Evolutionary conservation across 1,140 invertebrate genomes (phyloP), one percentile per base, ranked within the genome.

Genomic region (Rhopalosiphum padi): DNA sequence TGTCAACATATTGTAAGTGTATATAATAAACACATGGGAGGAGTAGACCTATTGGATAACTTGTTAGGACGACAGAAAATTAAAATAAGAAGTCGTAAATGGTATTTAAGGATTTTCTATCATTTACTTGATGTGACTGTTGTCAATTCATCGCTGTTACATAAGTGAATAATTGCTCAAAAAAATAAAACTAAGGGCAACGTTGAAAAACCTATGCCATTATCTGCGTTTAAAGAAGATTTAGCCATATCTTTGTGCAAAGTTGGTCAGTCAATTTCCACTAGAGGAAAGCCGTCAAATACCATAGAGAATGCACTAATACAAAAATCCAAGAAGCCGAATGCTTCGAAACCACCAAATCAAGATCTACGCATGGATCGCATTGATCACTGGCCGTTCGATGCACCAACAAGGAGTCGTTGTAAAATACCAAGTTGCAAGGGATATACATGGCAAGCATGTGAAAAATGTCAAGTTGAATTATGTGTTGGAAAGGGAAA

Each of bases 21-120:
- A n/a, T n/a, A n/a, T n/a, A n/a, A n/a, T n/a, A n/a, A n/a, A 60
- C 93, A 94, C 60, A 94, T 95, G 87, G 95, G 95, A 35, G 94
- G 94, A 60, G 95, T 96, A 48, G 95, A 95, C 94, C 94, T 95
- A 86, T 94, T 95, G 94, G 95, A 95, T 94, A 94, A 94, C 90
- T 94, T 95, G 35, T 94, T 95, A 91, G 95, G 94, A 93, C 93
- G 94, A 93, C 95, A 95, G 94, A 94, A 94, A 90, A 95, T 95
- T 37, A 94, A 93, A 94, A 95, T 95, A 92, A 95, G 94, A 93
- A 94, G 68, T 77, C 68, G 68, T 77, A 77, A 77, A 35, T 48
- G 15, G 48, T 48, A 48, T 48, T 48, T 48, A 48, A 48, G 48
- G 2, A 48, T 48, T 48, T 18, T 48, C 15, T 48, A 48, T 48